Percentiles rank a stretch among this genome's conserved stretches.
These are phyloP conservation scores for Marasmarcha lunaedactyla DNA, from an alignment of 2,888 invertebrate genomes.

Conservation along the genomic window DNA sequence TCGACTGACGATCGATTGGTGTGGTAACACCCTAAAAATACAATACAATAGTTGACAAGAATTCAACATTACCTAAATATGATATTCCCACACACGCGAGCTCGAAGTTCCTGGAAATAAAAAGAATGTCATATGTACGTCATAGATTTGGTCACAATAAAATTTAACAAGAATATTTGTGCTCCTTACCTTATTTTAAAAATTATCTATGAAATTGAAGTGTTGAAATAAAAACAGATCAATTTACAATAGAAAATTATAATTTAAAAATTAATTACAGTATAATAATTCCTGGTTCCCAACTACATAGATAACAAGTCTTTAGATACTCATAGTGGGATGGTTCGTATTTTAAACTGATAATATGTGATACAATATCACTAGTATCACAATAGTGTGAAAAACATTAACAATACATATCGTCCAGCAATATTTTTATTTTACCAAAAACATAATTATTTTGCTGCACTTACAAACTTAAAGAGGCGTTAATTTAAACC, in stretches of 20 bases:
- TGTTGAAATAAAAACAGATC: constrained; percentile 33
- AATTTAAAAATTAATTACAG: constrained; percentile 70
- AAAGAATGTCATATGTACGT: too few relatives aligned
- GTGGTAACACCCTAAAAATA: too few relatives aligned
- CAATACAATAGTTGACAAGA: too few relatives aligned
- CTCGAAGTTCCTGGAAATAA: neutral
- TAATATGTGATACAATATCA: constrained; percentile 17
- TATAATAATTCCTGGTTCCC: constrained; percentile 42
- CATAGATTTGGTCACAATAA: too few relatives aligned
- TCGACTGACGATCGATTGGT: too few relatives aligned
- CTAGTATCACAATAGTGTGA: constrained; percentile 30
- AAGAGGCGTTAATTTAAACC: constrained; percentile 30
- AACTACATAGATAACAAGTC: constrained; percentile 31
- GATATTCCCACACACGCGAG: neutral
- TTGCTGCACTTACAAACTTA: constrained; percentile 29
- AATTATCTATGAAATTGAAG: neutral
- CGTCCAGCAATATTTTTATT: constrained; percentile 40
- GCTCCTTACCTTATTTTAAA: constrained; percentile 26
- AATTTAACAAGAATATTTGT: too few relatives aligned
- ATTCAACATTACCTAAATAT: too few relatives aligned
- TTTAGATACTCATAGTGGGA: constrained; percentile 21
- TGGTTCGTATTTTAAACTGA: constrained; percentile 20
- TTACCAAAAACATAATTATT: constrained; percentile 14
- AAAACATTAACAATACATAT: constrained; percentile 35
- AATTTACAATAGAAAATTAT: constrained; percentile 65